Evolutionary conservation across 2,113 vertebrate species (phyloP).

Genomic region (Sinocyclocheilus anshuiensis): DNA sequence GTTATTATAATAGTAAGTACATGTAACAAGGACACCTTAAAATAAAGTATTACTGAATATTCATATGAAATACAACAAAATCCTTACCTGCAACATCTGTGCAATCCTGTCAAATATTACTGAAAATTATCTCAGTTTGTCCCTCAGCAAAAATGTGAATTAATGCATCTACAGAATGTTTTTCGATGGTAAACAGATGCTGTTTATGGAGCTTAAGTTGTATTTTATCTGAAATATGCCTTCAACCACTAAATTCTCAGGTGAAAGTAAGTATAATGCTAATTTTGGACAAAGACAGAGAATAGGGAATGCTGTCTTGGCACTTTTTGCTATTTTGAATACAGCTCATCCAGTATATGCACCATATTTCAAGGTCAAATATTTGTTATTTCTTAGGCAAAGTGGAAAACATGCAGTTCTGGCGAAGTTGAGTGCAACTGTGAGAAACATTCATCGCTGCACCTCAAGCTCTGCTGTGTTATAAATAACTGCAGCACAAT

Average conservation of each 20-base stretch:
- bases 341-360: neutral
- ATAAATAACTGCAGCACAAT: conserved; percentile 85
- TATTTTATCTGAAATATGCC: neutral
- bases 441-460: conserved; percentile 44
- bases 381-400: conserved; percentile 19
- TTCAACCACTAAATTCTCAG: neutral
- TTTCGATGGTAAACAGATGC: neutral
- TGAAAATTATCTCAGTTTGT: neutral
- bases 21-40: no score
- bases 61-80: neutral
- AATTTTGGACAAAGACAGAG: neutral
- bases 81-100: neutral
- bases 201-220: neutral
- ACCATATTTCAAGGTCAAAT: conserved; percentile 3
- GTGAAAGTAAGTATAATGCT: neutral
- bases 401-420: conserved; percentile 21
- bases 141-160: neutral
- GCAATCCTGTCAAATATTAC: neutral
- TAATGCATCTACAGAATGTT: neutral
- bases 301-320: neutral
- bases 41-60: neutral
- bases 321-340: neutral
- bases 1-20: no score
- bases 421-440: neutral
- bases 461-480: conserved; percentile 77